phyloP scores from a whole-genome alignment of 1,140 invertebrate genomes.

The Diachasma alloeum region DNA sequence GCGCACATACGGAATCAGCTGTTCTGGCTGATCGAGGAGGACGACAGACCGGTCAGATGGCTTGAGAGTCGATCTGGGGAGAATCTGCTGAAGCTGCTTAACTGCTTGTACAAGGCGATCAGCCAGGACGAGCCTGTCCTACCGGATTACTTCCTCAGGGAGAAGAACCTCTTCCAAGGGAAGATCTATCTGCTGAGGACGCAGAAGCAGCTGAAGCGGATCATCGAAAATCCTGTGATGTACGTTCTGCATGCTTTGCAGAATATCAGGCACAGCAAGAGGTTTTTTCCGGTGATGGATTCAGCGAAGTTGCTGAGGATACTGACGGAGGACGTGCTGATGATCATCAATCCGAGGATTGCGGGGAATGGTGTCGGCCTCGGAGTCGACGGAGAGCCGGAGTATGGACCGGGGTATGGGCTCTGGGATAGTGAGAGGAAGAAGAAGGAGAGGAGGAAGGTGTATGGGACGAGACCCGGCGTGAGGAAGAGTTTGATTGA shows the following conservation, averaged over 20 bases:
- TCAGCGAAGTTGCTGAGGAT: conserved; percentile 71
- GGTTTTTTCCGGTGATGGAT: conserved; percentile 75
- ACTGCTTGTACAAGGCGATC: conserved; percentile 60
- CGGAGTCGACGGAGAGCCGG: not conserved
- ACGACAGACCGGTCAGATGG: conserved; percentile 73
- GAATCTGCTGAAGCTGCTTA: conserved; percentile 71
- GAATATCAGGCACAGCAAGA: conserved; percentile 70
- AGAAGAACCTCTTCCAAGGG: conserved; percentile 76
- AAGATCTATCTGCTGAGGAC: conserved; percentile 72
- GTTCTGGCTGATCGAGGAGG: conserved; percentile 79
- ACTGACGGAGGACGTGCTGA: conserved; percentile 58
- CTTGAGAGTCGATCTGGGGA: conserved; percentile 74
- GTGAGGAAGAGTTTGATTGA: conserved; percentile 46
- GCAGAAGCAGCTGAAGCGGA: conserved; percentile 73
- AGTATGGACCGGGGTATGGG: conserved; percentile 26
- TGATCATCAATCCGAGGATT: conserved; percentile 53
- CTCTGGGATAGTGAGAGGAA: conserved; percentile 63
- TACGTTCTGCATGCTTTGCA: conserved; percentile 73
- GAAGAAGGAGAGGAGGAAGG: conserved; percentile 48
- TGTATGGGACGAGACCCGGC: conserved; percentile 28
- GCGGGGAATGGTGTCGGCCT: not conserved
- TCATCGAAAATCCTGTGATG: conserved; percentile 75
- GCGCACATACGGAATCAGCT: conserved; percentile 79
- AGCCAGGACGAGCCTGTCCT: conserved; percentile 69
- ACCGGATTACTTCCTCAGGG: conserved; percentile 77